Percentiles rank a stretch among this genome's conserved stretches.
Evolutionary conservation across 2,797 vertebrate species (phyloP).

Genomic region (Muscicapa striata): DNA sequence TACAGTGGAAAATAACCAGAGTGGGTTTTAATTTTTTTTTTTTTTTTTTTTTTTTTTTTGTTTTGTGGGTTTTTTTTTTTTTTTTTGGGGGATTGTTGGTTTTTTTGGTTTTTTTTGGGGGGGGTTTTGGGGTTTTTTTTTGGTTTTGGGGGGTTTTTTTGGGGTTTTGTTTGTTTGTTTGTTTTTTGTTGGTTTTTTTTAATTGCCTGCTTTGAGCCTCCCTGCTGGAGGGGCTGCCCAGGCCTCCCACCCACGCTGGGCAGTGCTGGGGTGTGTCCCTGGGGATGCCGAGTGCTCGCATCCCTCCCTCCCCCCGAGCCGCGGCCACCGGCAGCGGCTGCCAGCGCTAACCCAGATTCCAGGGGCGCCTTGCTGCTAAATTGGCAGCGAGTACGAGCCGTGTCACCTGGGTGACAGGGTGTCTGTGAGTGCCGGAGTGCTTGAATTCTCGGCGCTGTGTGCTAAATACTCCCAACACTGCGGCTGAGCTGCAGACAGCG

Average conservation of each 20-base stretch:
- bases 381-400: conserved; percentile 17
- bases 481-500: background rate
- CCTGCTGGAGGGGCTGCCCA: background rate
- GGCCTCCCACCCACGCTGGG: fast-evolving
- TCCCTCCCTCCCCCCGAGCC: background rate
- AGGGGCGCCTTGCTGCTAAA: conserved; percentile 34
- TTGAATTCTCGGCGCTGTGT: background rate
- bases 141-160: no score
- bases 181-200: background rate
- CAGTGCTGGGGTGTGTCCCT: fast-evolving
- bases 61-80: no score
- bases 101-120: background rate
- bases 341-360: conserved; percentile 47
- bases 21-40: no score
- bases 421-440: background rate
- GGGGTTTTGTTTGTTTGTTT: no score
- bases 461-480: conserved; percentile 35
- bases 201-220: background rate
- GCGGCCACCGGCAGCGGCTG: background rate
- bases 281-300: background rate
- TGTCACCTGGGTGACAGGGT: conserved; percentile 64
- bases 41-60: background rate
- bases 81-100: no score
- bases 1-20: conserved; percentile 2
- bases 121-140: no score